phyloP scores from a whole-genome alignment of 1,140 invertebrate species.

The Andrena cerasifolii region DNA sequence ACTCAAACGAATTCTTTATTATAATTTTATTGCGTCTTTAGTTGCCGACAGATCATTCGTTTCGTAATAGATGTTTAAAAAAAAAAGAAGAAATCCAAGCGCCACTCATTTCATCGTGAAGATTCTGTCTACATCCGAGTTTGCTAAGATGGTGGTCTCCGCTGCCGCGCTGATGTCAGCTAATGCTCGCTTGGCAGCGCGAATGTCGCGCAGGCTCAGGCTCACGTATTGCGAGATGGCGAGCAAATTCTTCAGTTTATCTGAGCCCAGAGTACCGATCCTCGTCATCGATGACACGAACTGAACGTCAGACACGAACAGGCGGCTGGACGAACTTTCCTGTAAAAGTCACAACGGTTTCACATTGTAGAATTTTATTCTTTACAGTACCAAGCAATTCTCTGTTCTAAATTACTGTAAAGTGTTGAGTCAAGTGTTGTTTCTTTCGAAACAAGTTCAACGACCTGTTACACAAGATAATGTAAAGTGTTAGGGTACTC shows the following conservation, averaged over 20 bases:
- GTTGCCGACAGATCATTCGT: no score
- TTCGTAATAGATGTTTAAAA: no score
- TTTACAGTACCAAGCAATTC: no score
- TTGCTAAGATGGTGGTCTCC: constrained; percentile 33
- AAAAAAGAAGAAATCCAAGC: background rate
- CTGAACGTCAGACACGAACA: constrained; percentile 64
- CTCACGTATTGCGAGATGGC: constrained; percentile 58
- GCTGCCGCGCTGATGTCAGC: constrained; percentile 2
- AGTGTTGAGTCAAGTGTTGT: no score
- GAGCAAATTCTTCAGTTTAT: constrained; percentile 49
- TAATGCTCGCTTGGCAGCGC: constrained; percentile 42
- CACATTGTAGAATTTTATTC: no score
- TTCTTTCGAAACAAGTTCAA: no score
- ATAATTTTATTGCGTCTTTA: no score
- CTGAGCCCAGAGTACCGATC: constrained; percentile 55
- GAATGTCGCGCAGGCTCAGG: constrained; percentile 60
- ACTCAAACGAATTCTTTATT: background rate
- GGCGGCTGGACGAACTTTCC: constrained; percentile 58
- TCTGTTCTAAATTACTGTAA: no score
- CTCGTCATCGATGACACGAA: constrained; percentile 68
- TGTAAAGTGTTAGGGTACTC: no score
- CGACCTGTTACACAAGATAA: no score
- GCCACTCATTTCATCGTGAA: background rate
- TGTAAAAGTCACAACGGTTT: constrained; percentile 33
- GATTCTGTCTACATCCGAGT: constrained; percentile 20